phyloP scores from a whole-genome alignment of 2,888 invertebrate genomes.

The Tortrix viridana region DNA sequence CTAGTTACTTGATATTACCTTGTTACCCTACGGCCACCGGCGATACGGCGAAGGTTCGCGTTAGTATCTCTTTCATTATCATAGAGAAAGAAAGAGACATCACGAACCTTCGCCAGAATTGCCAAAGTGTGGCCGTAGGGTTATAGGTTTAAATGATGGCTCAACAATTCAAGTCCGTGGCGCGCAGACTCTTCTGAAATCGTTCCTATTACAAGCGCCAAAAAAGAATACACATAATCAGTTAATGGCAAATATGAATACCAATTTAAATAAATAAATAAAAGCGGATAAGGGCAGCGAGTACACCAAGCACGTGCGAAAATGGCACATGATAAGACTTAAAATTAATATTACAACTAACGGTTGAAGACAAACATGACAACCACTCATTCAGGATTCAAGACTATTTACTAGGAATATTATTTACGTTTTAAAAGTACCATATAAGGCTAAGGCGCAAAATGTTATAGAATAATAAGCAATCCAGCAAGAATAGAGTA shows the following conservation, averaged over 20 bases:
- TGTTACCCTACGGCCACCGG: too few species aligned
- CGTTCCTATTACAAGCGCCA: background rate
- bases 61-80: too few species aligned
- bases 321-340: conserved; percentile 81
- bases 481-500: conserved; percentile 18
- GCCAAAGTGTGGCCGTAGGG: too few species aligned
- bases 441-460: conserved; percentile 9
- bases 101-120: too few species aligned
- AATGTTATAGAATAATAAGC: conserved; percentile 3
- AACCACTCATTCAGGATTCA: background rate
- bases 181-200: background rate
- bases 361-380: background rate
- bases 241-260: conserved; percentile 30
- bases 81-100: too few species aligned
- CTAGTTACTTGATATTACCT: background rate
- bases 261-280: conserved; percentile 67
- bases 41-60: too few species aligned
- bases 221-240: background rate
- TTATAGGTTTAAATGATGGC: background rate
- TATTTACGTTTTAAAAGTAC: too few species aligned
- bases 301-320: conserved; percentile 70
- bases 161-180: background rate
- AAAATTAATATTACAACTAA: conserved; percentile 52
- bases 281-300: conserved; percentile 59
- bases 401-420: too few species aligned